These are phyloP conservation scores for Anolis apletophallus DNA, from an alignment of 2,797 vertebrate genomes.

Conservation along the genomic window DNA sequence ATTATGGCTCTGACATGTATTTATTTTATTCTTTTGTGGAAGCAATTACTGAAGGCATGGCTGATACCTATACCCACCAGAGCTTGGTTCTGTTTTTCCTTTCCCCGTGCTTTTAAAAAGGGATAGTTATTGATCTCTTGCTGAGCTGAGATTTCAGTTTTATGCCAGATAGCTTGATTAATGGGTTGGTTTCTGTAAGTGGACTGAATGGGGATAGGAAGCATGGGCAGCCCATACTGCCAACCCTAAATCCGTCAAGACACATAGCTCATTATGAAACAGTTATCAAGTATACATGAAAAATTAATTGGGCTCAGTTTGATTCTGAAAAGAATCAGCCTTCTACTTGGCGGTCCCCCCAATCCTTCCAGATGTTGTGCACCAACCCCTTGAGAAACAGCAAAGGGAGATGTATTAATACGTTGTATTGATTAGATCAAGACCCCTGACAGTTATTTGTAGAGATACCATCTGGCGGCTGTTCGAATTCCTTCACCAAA, in stretches of 20 bases:
- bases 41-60: slow-evolving; percentile 78
- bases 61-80: slow-evolving; percentile 76
- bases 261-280: slow-evolving; percentile 89
- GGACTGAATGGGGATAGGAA: slow-evolving; percentile 99
- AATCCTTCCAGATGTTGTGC: slow-evolving; percentile 97
- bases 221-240: slow-evolving; percentile 87
- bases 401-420: slow-evolving; percentile 99
- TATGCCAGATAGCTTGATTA: slow-evolving; percentile 99
- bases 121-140: slow-evolving; percentile 96
- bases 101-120: slow-evolving; percentile 75
- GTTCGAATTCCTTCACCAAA: slow-evolving; percentile 99
- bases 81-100: slow-evolving; percentile 70
- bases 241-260: slow-evolving; percentile 88
- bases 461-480: slow-evolving; percentile 99
- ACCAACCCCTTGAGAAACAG: slow-evolving; percentile 90
- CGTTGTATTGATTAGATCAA: slow-evolving; percentile 99
- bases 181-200: slow-evolving; percentile 97
- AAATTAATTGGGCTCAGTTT: slow-evolving; percentile 91
- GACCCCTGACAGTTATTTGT: slow-evolving; percentile 99
- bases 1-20: slow-evolving; percentile 69
- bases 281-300: slow-evolving; percentile 90
- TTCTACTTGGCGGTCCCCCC: slow-evolving; percentile 81
- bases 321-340: slow-evolving; percentile 86
- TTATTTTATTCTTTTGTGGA: slow-evolving; percentile 65
- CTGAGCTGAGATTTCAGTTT: slow-evolving; percentile 94